These are phyloP conservation scores for Bovichtus variegatus DNA, from an alignment of 2,797 vertebrate genomes.

Conservation along the genomic window DNA sequence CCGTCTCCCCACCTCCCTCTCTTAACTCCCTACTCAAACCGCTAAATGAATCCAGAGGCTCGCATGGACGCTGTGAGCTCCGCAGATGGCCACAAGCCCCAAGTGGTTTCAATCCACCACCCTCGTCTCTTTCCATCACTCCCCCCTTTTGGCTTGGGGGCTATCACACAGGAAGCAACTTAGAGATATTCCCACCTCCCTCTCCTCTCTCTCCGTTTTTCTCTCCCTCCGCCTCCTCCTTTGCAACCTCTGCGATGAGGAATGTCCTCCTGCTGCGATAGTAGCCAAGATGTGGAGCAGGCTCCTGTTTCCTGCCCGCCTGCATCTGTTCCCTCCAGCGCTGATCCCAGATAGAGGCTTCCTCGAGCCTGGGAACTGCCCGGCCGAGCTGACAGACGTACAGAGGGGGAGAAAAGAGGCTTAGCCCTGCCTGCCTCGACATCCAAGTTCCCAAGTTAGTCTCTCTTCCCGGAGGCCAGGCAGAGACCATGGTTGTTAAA, in stretches of 20 bases:
- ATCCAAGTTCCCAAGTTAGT: slow-evolving; percentile 50
- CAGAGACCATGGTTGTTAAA: slow-evolving; percentile 48
- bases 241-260: slow-evolving; percentile 72
- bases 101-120: slow-evolving; percentile 44
- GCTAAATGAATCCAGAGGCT: slow-evolving; percentile 72
- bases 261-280: slow-evolving; percentile 84
- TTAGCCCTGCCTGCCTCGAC: slow-evolving; percentile 28
- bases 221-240: slow-evolving; percentile 36
- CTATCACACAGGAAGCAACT: slow-evolving; percentile 77
- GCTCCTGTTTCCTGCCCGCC: slow-evolving; percentile 80
- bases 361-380: slow-evolving; percentile 77
- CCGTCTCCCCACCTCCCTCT: slow-evolving; percentile 1
- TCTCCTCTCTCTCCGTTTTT: not conserved
- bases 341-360: slow-evolving; percentile 78
- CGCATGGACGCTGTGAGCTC: slow-evolving; percentile 30
- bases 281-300: slow-evolving; percentile 72
- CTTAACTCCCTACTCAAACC: slow-evolving; percentile 41
- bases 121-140: slow-evolving; percentile 24
- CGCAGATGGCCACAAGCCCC: slow-evolving; percentile 60
- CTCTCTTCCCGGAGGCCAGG: slow-evolving; percentile 37
- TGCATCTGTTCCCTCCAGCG: slow-evolving; percentile 76
- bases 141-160: slow-evolving; percentile 47
- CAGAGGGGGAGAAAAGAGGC: slow-evolving; percentile 40
- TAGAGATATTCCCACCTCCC: slow-evolving; percentile 64
- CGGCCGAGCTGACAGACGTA: slow-evolving; percentile 53